Evolutionary conservation across 2,888 invertebrate genomes (phyloP).

Genomic region (Elmis aenea): DNA sequence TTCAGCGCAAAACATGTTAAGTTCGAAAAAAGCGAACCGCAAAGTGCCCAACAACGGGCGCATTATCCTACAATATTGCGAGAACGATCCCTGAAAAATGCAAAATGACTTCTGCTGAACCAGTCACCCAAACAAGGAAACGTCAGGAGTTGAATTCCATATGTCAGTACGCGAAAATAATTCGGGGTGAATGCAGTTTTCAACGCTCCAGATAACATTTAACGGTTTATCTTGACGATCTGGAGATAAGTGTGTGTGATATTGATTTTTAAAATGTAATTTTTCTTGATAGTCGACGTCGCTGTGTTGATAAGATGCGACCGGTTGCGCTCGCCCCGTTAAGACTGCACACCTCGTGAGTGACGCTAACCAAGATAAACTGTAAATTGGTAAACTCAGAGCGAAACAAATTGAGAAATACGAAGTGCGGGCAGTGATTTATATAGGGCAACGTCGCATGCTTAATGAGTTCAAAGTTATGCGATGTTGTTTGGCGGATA

Average conservation of each 20-base stretch:
- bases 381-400: conserved; percentile 35
- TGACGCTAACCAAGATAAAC: conserved; percentile 36
- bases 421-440: conserved; percentile 35
- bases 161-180: too few species aligned
- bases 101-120: conserved; percentile 27
- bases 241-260: too few species aligned
- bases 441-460: conserved; percentile 21
- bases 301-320: too few species aligned
- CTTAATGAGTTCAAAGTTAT: conserved; percentile 21
- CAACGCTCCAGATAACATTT: too few species aligned
- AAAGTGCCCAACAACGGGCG: background rate
- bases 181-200: too few species aligned
- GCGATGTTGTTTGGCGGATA: too few species aligned
- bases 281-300: too few species aligned
- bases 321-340: background rate
- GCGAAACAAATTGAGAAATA: conserved; percentile 38
- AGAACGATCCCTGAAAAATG: conserved; percentile 13
- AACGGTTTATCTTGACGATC: too few species aligned
- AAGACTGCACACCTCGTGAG: conserved; percentile 5
- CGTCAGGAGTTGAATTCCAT: background rate
- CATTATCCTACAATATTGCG: too few species aligned
- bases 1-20: background rate
- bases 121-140: conserved; percentile 22
- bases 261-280: too few species aligned
- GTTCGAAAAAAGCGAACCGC: background rate